Base-by-base conservation (phyloP, 2,797 vertebrate genomes). In the Arremon aurantiirostris region DNA sequence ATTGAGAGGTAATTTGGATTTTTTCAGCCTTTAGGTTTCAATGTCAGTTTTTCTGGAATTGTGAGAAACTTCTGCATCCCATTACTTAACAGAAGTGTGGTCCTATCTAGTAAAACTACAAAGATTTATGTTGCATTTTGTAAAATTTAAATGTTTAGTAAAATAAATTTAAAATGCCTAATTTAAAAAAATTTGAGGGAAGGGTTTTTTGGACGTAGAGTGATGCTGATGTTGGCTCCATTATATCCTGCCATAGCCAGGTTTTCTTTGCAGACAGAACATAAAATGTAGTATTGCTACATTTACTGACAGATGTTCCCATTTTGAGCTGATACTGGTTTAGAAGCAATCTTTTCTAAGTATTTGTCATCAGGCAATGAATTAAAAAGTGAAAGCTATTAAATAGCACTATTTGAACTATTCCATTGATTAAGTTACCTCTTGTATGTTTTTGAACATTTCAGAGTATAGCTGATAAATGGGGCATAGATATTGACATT, bases 161-260 rank as follows among this genome's bases (percentile, higher is more conserved):
- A 85, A 85, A 60, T 39, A 17, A n/a, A 6, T 13, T n/a, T n/a
- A n/a, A n/a, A n/a, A n/a, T n/a, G n/a, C n/a, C n/a, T n/a, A n/a
- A n/a, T n/a, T n/a, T n/a, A n/a, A n/a, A 26, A n/a, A 26, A 26
- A 19, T 1, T 50, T 23, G 32, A 37, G 32, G 17, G 57, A 37
- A 6, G 7, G 2, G 0, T 14, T 55, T 69, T 89, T 70, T 52
- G 63, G 10, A 76, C 24, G 32, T 14, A 8, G 64, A 64, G 17
- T 17, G n/a, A 15, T 70, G 44, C 21, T 82, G 7, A 15, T 2
- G 0, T 80, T 30, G 37, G 6, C 53, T 56, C 12, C 0, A 0
- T 66, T 89, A 11, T 26, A 49, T 18, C 22, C 27, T 76, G 5
- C 34, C 4, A 2, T 13, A 19, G 4, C 46, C n/a, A 28, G 1